A percentile compares a stretch with the other conserved stretches of the same genome.
phyloP scores from a whole-genome alignment of 2,113 vertebrate species.

The Otis tarda region DNA sequence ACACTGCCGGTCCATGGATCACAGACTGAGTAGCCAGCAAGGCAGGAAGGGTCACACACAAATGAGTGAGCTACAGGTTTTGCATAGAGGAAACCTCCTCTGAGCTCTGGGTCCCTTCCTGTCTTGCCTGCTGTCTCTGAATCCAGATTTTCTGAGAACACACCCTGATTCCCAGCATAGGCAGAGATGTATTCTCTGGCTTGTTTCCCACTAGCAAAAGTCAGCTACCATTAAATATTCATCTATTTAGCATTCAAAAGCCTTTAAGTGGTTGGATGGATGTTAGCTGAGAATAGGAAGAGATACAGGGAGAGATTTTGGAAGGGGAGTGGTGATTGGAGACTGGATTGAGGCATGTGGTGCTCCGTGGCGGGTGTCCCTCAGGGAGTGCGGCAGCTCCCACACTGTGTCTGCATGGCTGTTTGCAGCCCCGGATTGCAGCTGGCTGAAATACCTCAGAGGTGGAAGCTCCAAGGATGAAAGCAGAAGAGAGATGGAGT shows the following conservation, averaged over 20 bases:
- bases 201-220: not conserved
- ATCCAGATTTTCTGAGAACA: not conserved
- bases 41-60: not conserved
- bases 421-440: not conserved
- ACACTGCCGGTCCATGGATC: rapidly evolving
- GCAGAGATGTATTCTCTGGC: not conserved
- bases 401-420: not conserved
- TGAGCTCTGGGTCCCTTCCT: not conserved
- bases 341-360: not conserved
- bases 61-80: not conserved
- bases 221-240: not conserved
- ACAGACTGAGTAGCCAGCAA: not conserved
- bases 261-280: not conserved
- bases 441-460: not conserved
- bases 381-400: not conserved
- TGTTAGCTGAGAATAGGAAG: not conserved
- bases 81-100: not conserved
- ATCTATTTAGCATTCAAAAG: not conserved
- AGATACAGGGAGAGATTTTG: not conserved
- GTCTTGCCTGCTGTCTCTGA: not conserved
- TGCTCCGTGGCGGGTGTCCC: not conserved
- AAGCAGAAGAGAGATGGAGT: not conserved
- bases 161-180: not conserved
- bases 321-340: not conserved
- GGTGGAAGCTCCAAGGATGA: not conserved